Conservation (phyloP, 2,888 invertebrate species). For the Lissocephala sabroskyi region DNA sequence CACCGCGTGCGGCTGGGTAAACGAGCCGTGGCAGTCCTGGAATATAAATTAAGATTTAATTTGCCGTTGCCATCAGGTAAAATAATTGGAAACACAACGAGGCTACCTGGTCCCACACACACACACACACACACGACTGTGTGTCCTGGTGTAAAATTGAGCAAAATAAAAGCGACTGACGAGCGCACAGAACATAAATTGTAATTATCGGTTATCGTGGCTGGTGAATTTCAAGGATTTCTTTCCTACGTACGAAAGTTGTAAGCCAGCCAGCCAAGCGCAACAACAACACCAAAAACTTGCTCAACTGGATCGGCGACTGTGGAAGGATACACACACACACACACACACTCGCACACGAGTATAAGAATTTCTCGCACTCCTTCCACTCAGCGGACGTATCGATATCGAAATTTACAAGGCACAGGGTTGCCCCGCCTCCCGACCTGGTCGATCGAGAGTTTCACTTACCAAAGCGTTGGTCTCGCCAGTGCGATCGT, state of each 20-base stretch:
- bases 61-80: no score
- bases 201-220: no score
- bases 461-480: conserved; percentile 82
- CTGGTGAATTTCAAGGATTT: neutral
- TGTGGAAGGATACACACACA: neutral
- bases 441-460: no score
- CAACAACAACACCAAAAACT: conserved; percentile 7
- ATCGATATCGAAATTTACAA: no score
- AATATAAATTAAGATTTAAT: neutral
- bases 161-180: neutral
- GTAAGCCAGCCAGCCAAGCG: neutral
- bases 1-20: conserved; percentile 76
- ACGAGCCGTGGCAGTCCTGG: conserved; percentile 86
- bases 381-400: no score
- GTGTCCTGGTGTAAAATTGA: neutral
- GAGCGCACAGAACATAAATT: no score
- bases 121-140: no score
- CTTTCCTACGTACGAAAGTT: neutral
- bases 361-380: no score
- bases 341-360: no score
- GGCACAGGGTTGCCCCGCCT: no score
- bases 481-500: conserved; percentile 76
- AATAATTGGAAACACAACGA: conserved; percentile 2
- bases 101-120: no score
- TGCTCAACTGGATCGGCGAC: conserved; percentile 10